Base-by-base conservation (phyloP, 2,888 invertebrate species). In the Acanthosoma haemorrhoidale region DNA sequence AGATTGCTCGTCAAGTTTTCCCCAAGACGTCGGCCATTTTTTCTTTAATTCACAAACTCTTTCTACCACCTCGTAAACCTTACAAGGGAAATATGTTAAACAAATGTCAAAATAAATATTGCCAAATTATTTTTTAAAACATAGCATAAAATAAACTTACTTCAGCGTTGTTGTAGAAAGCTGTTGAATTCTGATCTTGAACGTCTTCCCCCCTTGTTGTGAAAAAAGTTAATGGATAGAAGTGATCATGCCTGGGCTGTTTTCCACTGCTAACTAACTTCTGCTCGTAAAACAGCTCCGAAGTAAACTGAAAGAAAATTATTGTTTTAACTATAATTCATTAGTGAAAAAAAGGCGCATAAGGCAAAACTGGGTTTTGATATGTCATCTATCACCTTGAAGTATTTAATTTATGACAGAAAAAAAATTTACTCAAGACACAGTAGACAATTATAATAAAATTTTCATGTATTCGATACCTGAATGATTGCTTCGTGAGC, bases 81-180 rank as follows among this genome's bases (percentile, higher is more conserved):
- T 74, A 32, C 75, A 70, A 41, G 72, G 70, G 25, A 70, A 39
- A 73, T 41, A 15, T 13, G 16, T 32, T 11, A 4, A 66, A 16
- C 11, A 34, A 25, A 61, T 43, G 11, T 4, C 6, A 70, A 59
- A 36, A 43, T 21, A 16, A 58, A 21, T 11, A 41, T 11, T 8
- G 2, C 0, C 0, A 61, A 25, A 61, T 0, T n/a, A 36, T 16
- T 36, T 4, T 25, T 13, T 16, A 41, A 64, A 39, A 21, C n/a
- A 38, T 41, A 41, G 15, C 15, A 11, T 41, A 5, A 41, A 5
- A 6, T 18, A 13, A 15, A 68, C 41, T 71, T 71, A 84, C 90
- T 82, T 93, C 93, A 0, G 88, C 87, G 78, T 88, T 87, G 79
- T 93, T 92, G 77, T 89, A 91, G 78, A 88, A 92, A 0, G 91